phyloP scores from a whole-genome alignment of 2,797 vertebrate species.

The Ptychadena robeensis region DNA sequence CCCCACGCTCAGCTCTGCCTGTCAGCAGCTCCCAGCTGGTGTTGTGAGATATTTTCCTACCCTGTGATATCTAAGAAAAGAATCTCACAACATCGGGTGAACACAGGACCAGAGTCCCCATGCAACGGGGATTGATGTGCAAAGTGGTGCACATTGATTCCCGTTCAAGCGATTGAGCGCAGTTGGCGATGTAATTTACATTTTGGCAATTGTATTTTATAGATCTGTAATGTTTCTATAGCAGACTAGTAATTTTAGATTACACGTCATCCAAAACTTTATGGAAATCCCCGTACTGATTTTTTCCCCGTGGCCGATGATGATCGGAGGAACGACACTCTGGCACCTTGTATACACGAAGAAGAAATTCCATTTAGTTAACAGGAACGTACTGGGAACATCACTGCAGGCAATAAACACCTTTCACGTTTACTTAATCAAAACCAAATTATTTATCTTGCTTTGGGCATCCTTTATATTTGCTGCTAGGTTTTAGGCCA shows the following conservation, averaged over 20 bases:
- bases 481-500: background rate
- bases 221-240: background rate
- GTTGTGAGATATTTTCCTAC: no score
- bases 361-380: constrained; percentile 32
- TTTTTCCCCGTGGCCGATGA: constrained; percentile 6
- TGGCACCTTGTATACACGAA: constrained; percentile 19
- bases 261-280: background rate
- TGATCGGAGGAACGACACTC: constrained; percentile 18
- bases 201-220: no score
- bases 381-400: constrained; percentile 19
- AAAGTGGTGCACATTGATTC: no score
- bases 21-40: no score
- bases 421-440: constrained; percentile 23
- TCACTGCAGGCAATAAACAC: background rate
- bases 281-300: constrained; percentile 1
- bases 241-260: background rate
- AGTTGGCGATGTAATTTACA: no score
- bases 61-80: no score
- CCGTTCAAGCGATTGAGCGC: no score
- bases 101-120: no score
- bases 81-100: no score
- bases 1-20: no score
- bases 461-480: constrained; percentile 26
- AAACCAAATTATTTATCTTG: constrained; percentile 20
- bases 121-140: no score